phyloP scores from a whole-genome alignment of 2,113 vertebrate species.

The Accipiter cooperii region DNA sequence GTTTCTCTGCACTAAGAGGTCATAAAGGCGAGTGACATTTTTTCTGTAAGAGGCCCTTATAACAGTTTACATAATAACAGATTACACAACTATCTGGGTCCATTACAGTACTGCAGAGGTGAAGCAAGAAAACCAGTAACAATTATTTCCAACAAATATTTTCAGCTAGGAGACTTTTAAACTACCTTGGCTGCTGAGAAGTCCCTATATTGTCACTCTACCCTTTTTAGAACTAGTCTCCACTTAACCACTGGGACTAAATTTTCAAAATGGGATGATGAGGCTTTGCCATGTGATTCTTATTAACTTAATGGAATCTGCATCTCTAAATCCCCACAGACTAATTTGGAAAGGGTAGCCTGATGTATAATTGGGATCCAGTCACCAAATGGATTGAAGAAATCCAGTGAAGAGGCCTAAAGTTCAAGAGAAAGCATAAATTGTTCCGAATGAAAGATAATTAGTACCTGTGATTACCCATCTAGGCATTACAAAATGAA shows the following conservation, averaged over 20 bases:
- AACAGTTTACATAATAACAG: background rate
- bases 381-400: constrained; percentile 29
- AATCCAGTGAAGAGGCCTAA: constrained; percentile 23
- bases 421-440: constrained; percentile 24
- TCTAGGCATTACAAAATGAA: constrained; percentile 1
- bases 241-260: background rate
- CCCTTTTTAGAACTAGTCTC: background rate
- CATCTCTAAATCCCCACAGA: background rate
- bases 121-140: background rate
- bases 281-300: background rate
- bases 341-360: constrained; percentile 22
- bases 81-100: background rate
- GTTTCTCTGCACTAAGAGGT: background rate
- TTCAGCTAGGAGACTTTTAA: background rate
- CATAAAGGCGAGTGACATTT: background rate
- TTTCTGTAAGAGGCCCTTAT: background rate
- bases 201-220: background rate
- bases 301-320: constrained; percentile 42
- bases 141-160: background rate
- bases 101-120: background rate
- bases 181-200: background rate
- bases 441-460: constrained; percentile 20
- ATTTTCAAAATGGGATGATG: background rate
- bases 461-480: constrained; percentile 42
- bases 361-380: constrained; percentile 26